These are phyloP conservation scores for Cottus gobio DNA, from an alignment of 2,113 vertebrate genomes.

Conservation along the genomic window DNA sequence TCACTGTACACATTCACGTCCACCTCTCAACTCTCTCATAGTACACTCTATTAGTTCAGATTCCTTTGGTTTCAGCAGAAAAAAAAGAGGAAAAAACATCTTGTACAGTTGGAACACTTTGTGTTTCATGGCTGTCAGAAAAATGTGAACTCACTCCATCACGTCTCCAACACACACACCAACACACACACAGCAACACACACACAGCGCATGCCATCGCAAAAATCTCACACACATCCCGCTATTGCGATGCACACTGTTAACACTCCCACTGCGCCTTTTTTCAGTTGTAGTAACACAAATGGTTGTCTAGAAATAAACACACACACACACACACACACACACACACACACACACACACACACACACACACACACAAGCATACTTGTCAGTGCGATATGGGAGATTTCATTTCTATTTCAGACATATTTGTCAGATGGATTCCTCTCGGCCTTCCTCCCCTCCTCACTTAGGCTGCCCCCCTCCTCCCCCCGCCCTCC, in stretches of 20 bases:
- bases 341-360: constrained; percentile 18
- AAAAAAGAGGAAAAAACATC: constrained; percentile 19
- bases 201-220: constrained; percentile 31
- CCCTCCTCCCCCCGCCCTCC: constrained; percentile 12
- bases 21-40: not conserved
- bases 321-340: constrained; percentile 20
- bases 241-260: constrained; percentile 60
- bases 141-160: constrained; percentile 70
- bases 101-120: constrained; percentile 53
- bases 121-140: constrained; percentile 62
- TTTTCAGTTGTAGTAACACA: constrained; percentile 70
- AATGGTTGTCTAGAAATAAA: constrained; percentile 50
- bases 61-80: constrained; percentile 43
- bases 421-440: constrained; percentile 59
- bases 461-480: constrained; percentile 38
- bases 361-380: constrained; percentile 23
- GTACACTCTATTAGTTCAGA: constrained; percentile 20
- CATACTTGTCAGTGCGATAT: constrained; percentile 50
- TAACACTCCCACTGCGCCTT: constrained; percentile 72
- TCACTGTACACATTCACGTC: not conserved
- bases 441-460: constrained; percentile 14
- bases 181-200: too few relatives aligned
- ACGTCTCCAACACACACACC: constrained; percentile 39
- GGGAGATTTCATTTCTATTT: constrained; percentile 61
- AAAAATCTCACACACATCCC: constrained; percentile 57